Percentiles rank a stretch among this genome's conserved stretches.
Conservation (phyloP, 2,113 vertebrate species). For the Podarcis raffonei region DNA sequence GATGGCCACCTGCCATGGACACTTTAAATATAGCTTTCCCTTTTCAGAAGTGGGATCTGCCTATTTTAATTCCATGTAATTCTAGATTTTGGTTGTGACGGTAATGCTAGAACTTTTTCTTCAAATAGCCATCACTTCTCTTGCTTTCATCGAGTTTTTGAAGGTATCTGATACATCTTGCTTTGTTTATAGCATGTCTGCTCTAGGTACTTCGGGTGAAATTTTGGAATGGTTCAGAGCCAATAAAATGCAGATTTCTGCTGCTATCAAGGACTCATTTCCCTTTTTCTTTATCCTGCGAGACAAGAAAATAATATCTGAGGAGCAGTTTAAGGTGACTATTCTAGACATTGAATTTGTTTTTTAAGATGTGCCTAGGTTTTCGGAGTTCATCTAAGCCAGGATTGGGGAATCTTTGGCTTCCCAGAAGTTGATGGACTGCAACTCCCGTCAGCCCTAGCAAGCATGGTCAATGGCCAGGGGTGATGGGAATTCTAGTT, state of each 20-base stretch:
- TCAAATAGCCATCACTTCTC: background rate
- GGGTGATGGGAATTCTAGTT: too few species aligned
- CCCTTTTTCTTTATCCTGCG: background rate
- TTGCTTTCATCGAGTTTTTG: background rate
- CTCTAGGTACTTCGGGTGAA: background rate
- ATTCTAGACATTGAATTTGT: background rate
- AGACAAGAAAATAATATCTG: background rate
- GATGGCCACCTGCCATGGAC: background rate
- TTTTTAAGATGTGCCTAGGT: background rate
- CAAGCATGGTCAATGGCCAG: too few species aligned
- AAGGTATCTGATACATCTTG: too few species aligned
- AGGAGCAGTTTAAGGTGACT: background rate
- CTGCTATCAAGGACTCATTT: background rate
- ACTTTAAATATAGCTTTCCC: too few species aligned
- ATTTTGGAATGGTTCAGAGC: background rate
- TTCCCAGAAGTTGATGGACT: too few species aligned
- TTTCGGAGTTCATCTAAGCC: background rate
- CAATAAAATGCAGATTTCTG: background rate
- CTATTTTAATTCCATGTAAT: too few species aligned
- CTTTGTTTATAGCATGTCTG: background rate
- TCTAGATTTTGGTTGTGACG: too few species aligned
- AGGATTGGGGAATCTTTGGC: too few species aligned
- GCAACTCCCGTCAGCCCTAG: too few species aligned
- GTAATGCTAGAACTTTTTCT: too few species aligned
- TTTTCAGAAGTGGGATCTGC: too few species aligned